Conservation (phyloP, 1,140 invertebrate species). For the Aphaenogaster floridana region DNA sequence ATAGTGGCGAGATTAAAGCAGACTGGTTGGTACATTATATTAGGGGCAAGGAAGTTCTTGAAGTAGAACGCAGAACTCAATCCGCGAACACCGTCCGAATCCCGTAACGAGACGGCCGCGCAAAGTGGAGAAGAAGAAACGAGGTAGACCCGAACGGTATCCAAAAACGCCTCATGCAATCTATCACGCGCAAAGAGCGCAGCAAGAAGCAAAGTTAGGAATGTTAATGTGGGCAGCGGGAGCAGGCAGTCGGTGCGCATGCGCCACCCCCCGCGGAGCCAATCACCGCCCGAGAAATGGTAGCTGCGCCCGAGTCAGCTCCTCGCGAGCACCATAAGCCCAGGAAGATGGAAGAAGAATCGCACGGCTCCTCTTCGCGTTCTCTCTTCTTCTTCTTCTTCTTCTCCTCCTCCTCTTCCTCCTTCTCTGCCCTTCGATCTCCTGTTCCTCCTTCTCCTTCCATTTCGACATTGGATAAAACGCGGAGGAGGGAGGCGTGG, state of each 20-base stretch:
- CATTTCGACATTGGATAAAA: conserved; percentile 63
- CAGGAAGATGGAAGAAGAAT: conserved; percentile 77
- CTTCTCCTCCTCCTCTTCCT: conserved; percentile 40
- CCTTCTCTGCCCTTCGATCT: conserved; percentile 24
- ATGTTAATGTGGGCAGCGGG: conserved; percentile 83
- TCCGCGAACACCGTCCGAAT: conserved; percentile 65
- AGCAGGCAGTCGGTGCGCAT: conserved; percentile 80
- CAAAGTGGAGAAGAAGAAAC: conserved; percentile 67
- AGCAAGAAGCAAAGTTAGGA: conserved; percentile 83
- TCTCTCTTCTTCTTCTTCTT: conserved; percentile 42
- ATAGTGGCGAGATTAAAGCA: background rate
- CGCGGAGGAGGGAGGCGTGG: conserved; percentile 58
- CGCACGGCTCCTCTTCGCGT: conserved; percentile 58
- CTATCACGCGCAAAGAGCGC: conserved; percentile 83
- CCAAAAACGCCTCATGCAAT: conserved; percentile 80
- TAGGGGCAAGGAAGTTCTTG: background rate
- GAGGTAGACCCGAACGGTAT: conserved; percentile 66
- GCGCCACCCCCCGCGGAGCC: conserved; percentile 85
- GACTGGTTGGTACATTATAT: background rate
- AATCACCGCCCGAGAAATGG: conserved; percentile 86
- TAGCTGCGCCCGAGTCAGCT: conserved; percentile 84
- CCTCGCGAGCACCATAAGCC: conserved; percentile 72
- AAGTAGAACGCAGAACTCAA: conserved; percentile 14
- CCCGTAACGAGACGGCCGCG: conserved; percentile 76
- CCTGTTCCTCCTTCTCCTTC: background rate